These are phyloP conservation scores for Drosophila guanche DNA, from an alignment of 1,140 invertebrate species.

Conservation along the genomic window DNA sequence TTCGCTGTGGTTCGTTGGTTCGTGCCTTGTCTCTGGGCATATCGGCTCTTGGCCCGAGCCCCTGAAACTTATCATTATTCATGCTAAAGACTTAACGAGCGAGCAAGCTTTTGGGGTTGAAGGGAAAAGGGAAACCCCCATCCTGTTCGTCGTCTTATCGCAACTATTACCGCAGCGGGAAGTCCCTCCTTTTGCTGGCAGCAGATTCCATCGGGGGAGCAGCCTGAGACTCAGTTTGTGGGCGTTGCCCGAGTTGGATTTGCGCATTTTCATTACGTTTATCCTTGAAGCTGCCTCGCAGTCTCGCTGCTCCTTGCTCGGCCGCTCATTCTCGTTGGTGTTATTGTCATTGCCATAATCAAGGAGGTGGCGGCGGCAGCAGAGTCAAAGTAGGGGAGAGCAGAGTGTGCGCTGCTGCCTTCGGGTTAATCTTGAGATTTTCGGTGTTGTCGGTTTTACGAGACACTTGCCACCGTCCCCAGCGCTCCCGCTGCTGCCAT, in stretches of 20 bases:
- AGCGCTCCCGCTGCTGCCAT: neutral
- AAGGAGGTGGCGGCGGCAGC: conserved; percentile 7
- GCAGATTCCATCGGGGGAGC: too few relatives aligned
- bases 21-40: conserved; percentile 8
- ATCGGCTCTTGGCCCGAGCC: conserved; percentile 35
- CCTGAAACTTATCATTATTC: conserved; percentile 82
- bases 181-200: conserved; percentile 12
- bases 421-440: conserved; percentile 78
- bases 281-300: conserved; percentile 30
- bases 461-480: conserved; percentile 66
- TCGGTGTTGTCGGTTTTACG: conserved; percentile 79
- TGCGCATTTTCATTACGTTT: conserved; percentile 74
- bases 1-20: neutral
- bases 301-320: conserved; percentile 2
- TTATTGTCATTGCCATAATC: conserved; percentile 80
- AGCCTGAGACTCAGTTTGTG: neutral
- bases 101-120: conserved; percentile 28
- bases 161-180: conserved; percentile 71
- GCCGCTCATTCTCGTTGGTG: conserved; percentile 46
- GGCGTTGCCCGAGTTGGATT: conserved; percentile 60
- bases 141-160: conserved; percentile 57
- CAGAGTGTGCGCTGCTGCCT: conserved; percentile 21
- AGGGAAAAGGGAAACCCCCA: conserved; percentile 2
- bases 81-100: conserved; percentile 83
- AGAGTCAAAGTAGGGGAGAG: neutral